A percentile compares a stretch with the other conserved stretches of the same genome.
Conservation (phyloP, 2,888 invertebrate genomes). For the Bombylius major region DNA sequence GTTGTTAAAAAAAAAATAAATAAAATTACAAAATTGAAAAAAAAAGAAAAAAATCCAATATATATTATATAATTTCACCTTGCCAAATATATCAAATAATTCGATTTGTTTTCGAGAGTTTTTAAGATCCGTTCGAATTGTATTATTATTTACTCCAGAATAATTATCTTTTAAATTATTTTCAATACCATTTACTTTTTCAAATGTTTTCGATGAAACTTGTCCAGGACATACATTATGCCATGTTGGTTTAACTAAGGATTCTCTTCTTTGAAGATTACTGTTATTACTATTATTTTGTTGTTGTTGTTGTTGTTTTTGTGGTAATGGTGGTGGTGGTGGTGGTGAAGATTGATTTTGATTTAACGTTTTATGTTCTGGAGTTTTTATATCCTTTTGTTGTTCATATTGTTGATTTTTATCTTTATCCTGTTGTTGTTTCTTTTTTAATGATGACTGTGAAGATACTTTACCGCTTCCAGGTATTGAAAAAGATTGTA, state of each 20-base stretch:
- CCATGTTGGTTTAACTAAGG: conserved; percentile 36
- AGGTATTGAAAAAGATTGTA: conserved; percentile 15
- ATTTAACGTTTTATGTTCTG: too few species aligned
- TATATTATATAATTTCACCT: conserved; percentile 23
- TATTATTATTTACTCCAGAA: conserved; percentile 4
- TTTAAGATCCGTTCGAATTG: conserved; percentile 9
- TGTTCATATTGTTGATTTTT: too few species aligned
- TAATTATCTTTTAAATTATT: conserved; percentile 7
- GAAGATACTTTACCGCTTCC: background rate
- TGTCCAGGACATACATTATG: conserved; percentile 36
- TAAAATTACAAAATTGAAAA: too few species aligned
- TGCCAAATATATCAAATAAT: conserved; percentile 28
- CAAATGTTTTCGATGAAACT: conserved; percentile 30
- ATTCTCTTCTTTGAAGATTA: conserved; percentile 27
- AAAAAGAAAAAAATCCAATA: too few species aligned
- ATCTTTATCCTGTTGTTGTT: background rate
- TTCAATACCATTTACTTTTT: conserved; percentile 31
- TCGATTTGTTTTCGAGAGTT: conserved; percentile 20
- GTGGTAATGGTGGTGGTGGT: too few species aligned
- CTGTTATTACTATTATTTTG: conserved; percentile 11
- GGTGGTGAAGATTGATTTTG: too few species aligned
- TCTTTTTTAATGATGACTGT: background rate
- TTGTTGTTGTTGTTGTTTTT: background rate
- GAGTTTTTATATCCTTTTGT: too few species aligned
- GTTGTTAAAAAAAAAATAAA: too few species aligned